Evolutionary conservation across 2,113 vertebrate species (phyloP).

Genomic region (Artemisiospiza belli): DNA sequence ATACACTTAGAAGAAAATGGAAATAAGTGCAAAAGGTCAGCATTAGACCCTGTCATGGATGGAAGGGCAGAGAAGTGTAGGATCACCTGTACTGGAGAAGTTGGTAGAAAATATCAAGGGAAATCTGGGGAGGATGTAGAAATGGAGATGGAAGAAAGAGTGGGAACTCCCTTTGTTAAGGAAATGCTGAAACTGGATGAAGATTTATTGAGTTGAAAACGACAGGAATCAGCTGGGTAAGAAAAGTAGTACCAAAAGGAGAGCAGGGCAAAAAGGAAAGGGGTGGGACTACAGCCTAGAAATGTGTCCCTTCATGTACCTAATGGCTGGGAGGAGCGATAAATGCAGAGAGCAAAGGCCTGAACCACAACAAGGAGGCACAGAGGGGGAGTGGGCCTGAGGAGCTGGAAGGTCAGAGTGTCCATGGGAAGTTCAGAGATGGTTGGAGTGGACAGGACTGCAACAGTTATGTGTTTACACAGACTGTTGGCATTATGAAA

Average conservation of each 20-base stretch:
- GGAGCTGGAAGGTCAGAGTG: rapidly evolving
- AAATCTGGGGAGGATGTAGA: not conserved
- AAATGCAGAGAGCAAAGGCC: not conserved
- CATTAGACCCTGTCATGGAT: not conserved
- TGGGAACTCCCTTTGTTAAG: not conserved
- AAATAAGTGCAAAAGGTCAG: not conserved
- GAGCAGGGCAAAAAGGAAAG: not conserved
- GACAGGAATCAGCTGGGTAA: not conserved
- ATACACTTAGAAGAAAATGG: not conserved
- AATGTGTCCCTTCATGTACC: not conserved
- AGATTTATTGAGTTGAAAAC: not conserved
- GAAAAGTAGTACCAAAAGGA: not conserved
- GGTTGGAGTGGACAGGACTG: not conserved
- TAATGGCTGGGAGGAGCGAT: not conserved
- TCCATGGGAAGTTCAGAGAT: not conserved
- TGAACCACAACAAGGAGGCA: not conserved
- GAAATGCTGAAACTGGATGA: not conserved
- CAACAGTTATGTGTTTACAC: not conserved
- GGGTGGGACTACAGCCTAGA: not conserved
- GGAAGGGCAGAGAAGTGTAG: not conserved
- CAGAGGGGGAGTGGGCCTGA: not conserved
- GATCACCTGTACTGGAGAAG: not conserved
- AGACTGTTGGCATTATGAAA: not conserved
- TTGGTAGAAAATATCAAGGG: not conserved
- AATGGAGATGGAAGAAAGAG: not conserved